Percentiles rank a stretch among this genome's conserved stretches.
Conservation (phyloP, 2,888 invertebrate species). For the Tinea semifulvella region DNA sequence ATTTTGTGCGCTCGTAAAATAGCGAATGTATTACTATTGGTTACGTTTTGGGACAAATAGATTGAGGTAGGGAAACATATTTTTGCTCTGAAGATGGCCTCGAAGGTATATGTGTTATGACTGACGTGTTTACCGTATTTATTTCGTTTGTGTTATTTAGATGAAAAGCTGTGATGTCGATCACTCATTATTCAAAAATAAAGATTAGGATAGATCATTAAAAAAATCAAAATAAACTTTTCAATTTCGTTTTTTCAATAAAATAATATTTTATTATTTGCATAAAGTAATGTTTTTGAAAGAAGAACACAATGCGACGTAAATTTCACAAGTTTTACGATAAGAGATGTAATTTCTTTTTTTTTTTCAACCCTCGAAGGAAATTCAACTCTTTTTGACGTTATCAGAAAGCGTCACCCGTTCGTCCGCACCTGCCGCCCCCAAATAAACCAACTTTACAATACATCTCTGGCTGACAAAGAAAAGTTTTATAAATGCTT, state of each 20-base stretch:
- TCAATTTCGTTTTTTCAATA: no score
- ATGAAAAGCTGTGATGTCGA: no score
- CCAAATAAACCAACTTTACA: background rate
- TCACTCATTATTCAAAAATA: no score
- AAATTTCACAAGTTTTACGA: constrained; percentile 12
- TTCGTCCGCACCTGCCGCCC: constrained; percentile 12
- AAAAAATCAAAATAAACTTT: no score
- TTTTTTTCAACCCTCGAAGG: constrained; percentile 31
- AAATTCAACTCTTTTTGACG: constrained; percentile 56
- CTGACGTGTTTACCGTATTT: no score
- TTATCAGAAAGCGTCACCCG: constrained; percentile 50
- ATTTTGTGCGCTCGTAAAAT: constrained; percentile 16
- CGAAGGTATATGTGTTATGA: no score
- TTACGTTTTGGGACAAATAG: background rate
- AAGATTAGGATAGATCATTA: no score
- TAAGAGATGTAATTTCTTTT: constrained; percentile 26
- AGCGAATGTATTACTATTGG: constrained; percentile 9
- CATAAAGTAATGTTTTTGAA: no score
- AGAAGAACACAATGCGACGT: constrained; percentile 7
- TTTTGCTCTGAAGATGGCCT: no score
- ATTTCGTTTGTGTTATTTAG: no score
- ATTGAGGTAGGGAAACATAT: background rate
- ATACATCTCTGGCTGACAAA: constrained; percentile 1
- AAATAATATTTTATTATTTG: no score
- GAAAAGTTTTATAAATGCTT: background rate